A percentile compares a stretch with the other conserved stretches of the same genome.
Evolutionary conservation across 2,797 vertebrate species (phyloP).

Genomic region (Otus scops): DNA sequence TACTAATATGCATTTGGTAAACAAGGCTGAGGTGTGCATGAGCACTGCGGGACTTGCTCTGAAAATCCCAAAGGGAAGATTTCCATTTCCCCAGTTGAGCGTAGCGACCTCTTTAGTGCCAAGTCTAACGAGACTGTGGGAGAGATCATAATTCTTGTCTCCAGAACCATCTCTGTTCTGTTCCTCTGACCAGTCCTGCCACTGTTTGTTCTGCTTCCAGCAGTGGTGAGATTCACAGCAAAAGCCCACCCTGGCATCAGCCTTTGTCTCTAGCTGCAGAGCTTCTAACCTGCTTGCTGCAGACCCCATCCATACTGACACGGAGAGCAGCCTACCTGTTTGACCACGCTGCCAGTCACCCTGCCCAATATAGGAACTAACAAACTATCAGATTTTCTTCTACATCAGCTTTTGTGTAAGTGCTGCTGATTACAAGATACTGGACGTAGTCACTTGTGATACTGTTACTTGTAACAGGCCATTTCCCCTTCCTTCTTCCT

Average conservation of each 20-base stretch:
- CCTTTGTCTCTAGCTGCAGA: not conserved
- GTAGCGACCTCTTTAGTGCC: not conserved
- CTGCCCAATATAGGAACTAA: no score
- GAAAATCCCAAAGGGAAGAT: not conserved
- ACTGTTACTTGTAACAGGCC: not conserved
- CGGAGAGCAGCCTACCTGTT: not conserved
- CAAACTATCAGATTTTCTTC: not conserved
- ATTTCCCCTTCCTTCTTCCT: not conserved
- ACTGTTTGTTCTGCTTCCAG: not conserved
- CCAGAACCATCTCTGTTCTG: fast-evolving
- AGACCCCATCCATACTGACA: not conserved
- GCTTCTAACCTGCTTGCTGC: not conserved
- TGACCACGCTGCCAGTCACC: not conserved
- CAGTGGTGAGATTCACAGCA: not conserved
- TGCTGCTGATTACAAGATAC: not conserved
- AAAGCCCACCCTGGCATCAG: not conserved
- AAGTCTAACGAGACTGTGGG: not conserved
- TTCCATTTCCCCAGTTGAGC: not conserved
- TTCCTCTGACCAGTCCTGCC: not conserved
- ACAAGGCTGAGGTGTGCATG: fast-evolving
- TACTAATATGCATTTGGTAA: not conserved
- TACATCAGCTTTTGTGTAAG: not conserved
- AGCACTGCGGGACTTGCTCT: not conserved
- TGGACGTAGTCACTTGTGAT: fast-evolving
- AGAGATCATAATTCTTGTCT: not conserved